Conservation (phyloP, 2,888 invertebrate species). For the Macrophya annulata region DNA sequence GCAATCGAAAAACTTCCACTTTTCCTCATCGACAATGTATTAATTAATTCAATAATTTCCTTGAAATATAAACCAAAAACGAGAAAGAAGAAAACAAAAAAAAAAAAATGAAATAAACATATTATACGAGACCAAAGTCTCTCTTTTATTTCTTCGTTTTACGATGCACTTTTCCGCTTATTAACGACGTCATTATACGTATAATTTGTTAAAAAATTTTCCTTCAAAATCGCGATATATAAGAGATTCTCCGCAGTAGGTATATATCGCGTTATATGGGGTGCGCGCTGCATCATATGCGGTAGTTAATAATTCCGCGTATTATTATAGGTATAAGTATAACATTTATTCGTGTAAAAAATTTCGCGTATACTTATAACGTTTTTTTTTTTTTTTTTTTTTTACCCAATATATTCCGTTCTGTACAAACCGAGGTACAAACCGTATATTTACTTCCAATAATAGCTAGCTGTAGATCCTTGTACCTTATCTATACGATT, state of each 20-base stretch:
- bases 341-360: too few species aligned
- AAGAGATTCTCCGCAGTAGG: too few species aligned
- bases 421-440: too few species aligned
- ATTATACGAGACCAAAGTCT: too few species aligned
- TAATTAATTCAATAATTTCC: background rate
- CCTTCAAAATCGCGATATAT: background rate
- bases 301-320: too few species aligned
- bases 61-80: background rate
- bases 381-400: too few species aligned
- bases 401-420: too few species aligned
- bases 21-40: background rate
- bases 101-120: background rate
- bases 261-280: background rate
- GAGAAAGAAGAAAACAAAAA: background rate
- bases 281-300: background rate
- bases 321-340: too few species aligned
- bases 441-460: too few species aligned
- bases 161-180: background rate
- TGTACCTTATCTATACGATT: constrained; percentile 12
- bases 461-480: background rate
- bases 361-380: too few species aligned
- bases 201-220: background rate
- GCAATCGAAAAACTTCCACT: background rate
- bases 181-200: background rate
- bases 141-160: background rate